Evolutionary conservation across 1,140 invertebrate species (phyloP), one percentile per base, ranked within the genome.

Genomic region (Chelonus insularis): DNA sequence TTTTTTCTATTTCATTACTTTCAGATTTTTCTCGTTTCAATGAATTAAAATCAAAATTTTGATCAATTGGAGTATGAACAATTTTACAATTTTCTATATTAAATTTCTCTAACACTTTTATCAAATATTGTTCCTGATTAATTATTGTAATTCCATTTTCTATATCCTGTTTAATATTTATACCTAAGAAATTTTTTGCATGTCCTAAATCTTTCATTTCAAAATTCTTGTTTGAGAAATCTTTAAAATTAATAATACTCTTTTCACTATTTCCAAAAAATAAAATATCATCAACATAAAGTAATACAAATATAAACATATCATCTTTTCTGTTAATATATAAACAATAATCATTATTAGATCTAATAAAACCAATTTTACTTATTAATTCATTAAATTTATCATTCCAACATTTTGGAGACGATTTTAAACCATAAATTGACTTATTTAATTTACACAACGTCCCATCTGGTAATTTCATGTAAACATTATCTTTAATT

Each of bases 251-350:
- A 12, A 29, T 21, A 23, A 60, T 47, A 12, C 39, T 32, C 3
- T 47, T 37, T 3, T 57, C 23, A 61, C 67, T 29, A 39, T 69
- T 72, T 18, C 57, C 68, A 45, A 68, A 70, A 43, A 75, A 63
- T 8, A 76, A 62, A 23, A 79, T 64, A 63, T 78, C 75, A 67
- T 77, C 74, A 6, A 77, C 76, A 68, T 69, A 79, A 0, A 76
- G n/a, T n/a, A 65, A 63, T 25, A 71, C 37, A 56, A 70, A 58
- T 32, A 62, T 63, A 25, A 52, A 60, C 6, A 62, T 39, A 1
- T 60, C 59, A 20, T 61, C 39, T 29, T 52, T 23, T 8, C 6
- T 51, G 41, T 63, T 66, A n/a, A 18, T 48, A 61, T 68, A 75
- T 14, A 78, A 20, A 58, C 71, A 77, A 43, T 64, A 62, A 61